Base-by-base conservation (phyloP, 2,888 invertebrate genomes). In the Latrodectus elegans region DNA sequence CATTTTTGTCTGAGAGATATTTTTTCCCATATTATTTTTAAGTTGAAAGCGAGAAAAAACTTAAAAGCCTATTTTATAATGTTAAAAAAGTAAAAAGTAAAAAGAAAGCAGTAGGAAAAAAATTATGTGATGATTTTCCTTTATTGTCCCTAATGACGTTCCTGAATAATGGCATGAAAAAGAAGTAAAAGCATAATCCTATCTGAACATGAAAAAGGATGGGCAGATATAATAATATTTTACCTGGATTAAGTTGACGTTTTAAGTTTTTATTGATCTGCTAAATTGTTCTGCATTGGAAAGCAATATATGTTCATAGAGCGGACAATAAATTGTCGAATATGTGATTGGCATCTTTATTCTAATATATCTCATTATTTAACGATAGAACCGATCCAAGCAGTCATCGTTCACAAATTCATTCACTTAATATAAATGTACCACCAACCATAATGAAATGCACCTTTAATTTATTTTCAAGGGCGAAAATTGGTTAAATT, bases 221-320 rank as follows among this genome's bases (percentile, higher is more conserved):
- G 84, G 84, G 77, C 84, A 12, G 72, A 38, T 72, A 78, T 84
- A 82, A 82, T 75, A 84, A 84, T 84, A 84, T 84, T 84, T 84
- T 84, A 84, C 78, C 84, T 84, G 52, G 67, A 73, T 77, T 38
- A 82, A 74, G 74, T 78, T 71, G 38, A 76, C 67, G 83, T 22
- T 38, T 52, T 67, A 67, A 64, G 67, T 84, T 76, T 84, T 84
- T 78, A 55, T 75, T 55, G 67, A 70, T 26, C 67, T 70, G 9
- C 55, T 82, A 75, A 82, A 70, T 72, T 52, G 26, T 67, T 26
- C n/a, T n/a, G 70, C 38, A 60, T 74, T 74, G 22, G n/a, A 67
- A 38, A 60, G 49, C 64, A 73, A 74, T 67, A 81, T 60, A n/a
- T 38, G 38, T 38, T 38, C 4, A 38, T 38, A 38, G 4, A 38